Evolutionary conservation across 2,113 vertebrate species (phyloP).

Genomic region (Entelurus aequoreus): DNA sequence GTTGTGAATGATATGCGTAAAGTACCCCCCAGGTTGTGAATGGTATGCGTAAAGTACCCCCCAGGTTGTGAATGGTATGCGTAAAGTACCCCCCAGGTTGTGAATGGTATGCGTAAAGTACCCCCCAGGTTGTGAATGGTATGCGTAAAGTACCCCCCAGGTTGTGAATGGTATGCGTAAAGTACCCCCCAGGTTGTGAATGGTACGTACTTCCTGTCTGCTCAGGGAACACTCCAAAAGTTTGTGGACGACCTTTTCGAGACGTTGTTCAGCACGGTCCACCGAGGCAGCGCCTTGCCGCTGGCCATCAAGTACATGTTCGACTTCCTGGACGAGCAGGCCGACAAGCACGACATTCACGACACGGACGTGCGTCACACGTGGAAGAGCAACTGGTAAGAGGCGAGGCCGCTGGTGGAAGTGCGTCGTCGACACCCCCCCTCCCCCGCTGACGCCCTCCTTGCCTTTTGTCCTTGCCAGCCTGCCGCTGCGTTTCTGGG

Average conservation of each 20-base stretch:
- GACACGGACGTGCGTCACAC: slow-evolving; percentile 96
- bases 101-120: too few relatives aligned
- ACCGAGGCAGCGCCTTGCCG: slow-evolving; percentile 90
- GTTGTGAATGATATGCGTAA: too few relatives aligned
- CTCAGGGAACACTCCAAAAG: slow-evolving; percentile 93
- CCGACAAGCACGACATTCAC: slow-evolving; percentile 90
- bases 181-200: too few relatives aligned
- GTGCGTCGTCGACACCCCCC: too few relatives aligned
- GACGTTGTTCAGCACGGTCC: slow-evolving; percentile 97
- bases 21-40: too few relatives aligned
- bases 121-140: too few relatives aligned
- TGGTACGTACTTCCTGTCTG: not conserved
- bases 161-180: too few relatives aligned
- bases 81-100: too few relatives aligned
- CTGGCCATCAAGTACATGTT: slow-evolving; percentile 99
- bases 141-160: too few relatives aligned
- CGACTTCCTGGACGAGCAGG: slow-evolving; percentile 98
- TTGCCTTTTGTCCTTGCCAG: slow-evolving; percentile 59
- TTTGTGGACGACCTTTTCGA: slow-evolving; percentile 97
- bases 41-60: too few relatives aligned
- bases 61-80: too few relatives aligned
- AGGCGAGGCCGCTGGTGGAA: slow-evolving; percentile 3
- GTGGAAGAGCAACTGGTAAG: slow-evolving; percentile 99
- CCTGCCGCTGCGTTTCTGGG: slow-evolving; percentile 96
- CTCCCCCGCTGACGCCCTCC: not conserved